Base-by-base conservation (phyloP, 2,113 vertebrate genomes). In the Rhadina sibilatrix region DNA sequence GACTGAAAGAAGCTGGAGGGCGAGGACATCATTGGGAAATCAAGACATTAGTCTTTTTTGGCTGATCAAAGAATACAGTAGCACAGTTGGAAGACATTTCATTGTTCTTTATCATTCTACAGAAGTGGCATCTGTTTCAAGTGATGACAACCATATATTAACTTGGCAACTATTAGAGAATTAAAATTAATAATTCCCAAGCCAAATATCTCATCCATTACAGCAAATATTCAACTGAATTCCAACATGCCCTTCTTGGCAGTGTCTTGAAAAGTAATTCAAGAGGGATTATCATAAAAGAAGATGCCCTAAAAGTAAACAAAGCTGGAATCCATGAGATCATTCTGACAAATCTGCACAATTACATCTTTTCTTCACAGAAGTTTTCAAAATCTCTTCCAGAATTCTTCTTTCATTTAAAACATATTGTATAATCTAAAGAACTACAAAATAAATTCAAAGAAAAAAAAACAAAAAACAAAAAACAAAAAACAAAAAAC, bases 271-370 rank as follows among this genome's bases (percentile, higher is more conserved):
- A 84, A 96, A 79, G 47, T 83, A 8, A 89, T 10, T 78, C 68
- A 81, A 28, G 14, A 53, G 21, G 22, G 57, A 87, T 89, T 82
- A 94, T 19, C 22, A 82, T 75, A 86, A 83, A 92, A 87, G 66
- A 86, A 80, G 86, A 90, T 86, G 50, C 33, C 60, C 71, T 90
- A 30, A 83, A 86, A 95, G 63, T 83, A 94, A 89, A 89, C 46
- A 74, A 53, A 79, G 75, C 28, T 47, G 35, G 40, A 86, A 63
- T 33, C 33, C 44, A 25, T 80, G 64, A 89, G 33, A 84, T 59
- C 11, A 64, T 72, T 85, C 71, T 78, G 49, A 90, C 33, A 89
- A 54, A 89, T 15, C 47, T 56, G 21, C 37, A 72, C 27, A 65
- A 33, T 50, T 57, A 52, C 4, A 57, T 14, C 7, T 14, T 23